Base-by-base conservation (phyloP, 2,888 invertebrate species). In the Metalampra italica region DNA sequence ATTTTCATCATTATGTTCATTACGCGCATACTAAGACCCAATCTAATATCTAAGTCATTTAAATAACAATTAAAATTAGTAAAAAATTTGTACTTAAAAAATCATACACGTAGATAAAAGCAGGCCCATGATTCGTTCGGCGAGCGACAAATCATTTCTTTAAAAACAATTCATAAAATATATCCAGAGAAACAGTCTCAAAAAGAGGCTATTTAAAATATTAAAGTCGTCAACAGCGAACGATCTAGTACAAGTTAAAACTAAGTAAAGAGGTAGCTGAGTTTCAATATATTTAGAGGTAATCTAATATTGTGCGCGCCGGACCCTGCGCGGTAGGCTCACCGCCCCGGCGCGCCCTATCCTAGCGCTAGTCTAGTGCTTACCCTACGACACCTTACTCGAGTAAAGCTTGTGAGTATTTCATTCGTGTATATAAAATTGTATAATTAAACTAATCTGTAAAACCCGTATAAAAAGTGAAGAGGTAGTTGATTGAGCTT, bases 391-490 rank as follows among this genome's bases (percentile, higher is more conserved):
- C 79, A 85, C 87, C 87, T 87, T 86, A 88, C 87, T 78, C 84
- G 73, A 86, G 87, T 88, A 87, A 88, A 89, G 88, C 88, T 88
- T 88, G 82, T 89, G 88, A 89, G 88, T 89, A 89, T 89, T 22
- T 89, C 66, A 78, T 82, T 87, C 81, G 78, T 86, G 84, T 86
- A 82, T 87, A 86, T 83, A 83, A 84, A 77, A 83, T 83, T 89
- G 88, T 89, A 89, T 88, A 88, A 88, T 89, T 89, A 87, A 87
- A 88, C 88, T 88, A 88, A 84, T 87, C 82, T 88, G 86, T 87
- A 88, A 80, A 88, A 89, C 88, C 89, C 89, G 88, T 88, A 88
- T 87, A 88, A 88, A 86, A 88, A 85, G 82, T 86, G 86, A 87
- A 88, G 88, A 88, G 88, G 88, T 89, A 88, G 83, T 78, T 85